These are phyloP conservation scores for Nysson spinosus DNA, from an alignment of 2,888 invertebrate genomes.

Conservation along the genomic window DNA sequence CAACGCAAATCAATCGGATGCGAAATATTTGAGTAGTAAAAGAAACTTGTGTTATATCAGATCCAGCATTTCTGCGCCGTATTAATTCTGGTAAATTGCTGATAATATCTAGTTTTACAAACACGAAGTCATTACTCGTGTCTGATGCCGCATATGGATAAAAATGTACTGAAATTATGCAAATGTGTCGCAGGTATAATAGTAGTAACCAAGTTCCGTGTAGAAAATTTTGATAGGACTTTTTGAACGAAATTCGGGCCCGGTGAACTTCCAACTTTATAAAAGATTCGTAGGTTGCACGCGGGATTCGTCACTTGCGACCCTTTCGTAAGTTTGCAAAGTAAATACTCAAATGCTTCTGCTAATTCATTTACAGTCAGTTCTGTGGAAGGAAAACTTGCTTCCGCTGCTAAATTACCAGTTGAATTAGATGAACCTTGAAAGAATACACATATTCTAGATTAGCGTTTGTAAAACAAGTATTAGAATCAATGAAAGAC, in stretches of 20 bases:
- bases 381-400: slow-evolving; percentile 71
- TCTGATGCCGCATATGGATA: slow-evolving; percentile 89
- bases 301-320: slow-evolving; percentile 79
- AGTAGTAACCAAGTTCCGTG: slow-evolving; percentile 82
- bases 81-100: slow-evolving; percentile 54
- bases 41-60: slow-evolving; percentile 20
- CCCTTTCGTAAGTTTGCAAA: slow-evolving; percentile 80
- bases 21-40: too few species aligned
- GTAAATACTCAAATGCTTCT: slow-evolving; percentile 80
- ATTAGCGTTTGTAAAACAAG: slow-evolving; percentile 8
- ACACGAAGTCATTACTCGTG: slow-evolving; percentile 81
- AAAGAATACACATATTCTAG: too few species aligned
- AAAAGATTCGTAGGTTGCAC: slow-evolving; percentile 88
- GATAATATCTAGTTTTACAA: slow-evolving; percentile 54
- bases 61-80: slow-evolving; percentile 19
- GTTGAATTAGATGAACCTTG: slow-evolving; percentile 75
- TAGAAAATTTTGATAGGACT: slow-evolving; percentile 71
- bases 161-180: slow-evolving; percentile 89
- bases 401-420: slow-evolving; percentile 72
- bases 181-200: slow-evolving; percentile 88
- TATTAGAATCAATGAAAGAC: too few species aligned
- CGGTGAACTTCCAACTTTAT: slow-evolving; percentile 82
- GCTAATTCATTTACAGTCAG: slow-evolving; percentile 78
- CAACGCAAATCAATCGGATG: too few species aligned
- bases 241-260: slow-evolving; percentile 75